Conservation (phyloP, 23 tunicate species). For the Halocynthia aurantium region DNA sequence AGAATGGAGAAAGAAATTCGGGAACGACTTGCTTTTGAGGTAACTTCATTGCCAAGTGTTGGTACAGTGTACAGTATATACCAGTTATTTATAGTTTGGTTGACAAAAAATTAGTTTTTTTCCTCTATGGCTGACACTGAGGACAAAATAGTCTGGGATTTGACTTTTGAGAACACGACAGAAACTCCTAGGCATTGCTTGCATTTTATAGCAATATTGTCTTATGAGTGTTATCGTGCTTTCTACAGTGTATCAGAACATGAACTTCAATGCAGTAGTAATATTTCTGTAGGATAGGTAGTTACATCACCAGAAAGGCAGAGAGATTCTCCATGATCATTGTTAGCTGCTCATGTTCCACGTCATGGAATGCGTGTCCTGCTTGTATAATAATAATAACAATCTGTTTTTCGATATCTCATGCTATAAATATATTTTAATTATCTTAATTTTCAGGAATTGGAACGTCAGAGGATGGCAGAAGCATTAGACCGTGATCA, state of each 20-base stretch:
- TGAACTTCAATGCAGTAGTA: too few species aligned
- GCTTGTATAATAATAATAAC: not conserved
- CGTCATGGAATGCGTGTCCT: not conserved
- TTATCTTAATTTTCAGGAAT: not conserved
- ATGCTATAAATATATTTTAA: not conserved
- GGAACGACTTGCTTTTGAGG: constrained; percentile 66
- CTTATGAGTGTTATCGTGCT: too few species aligned
- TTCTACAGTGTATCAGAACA: too few species aligned
- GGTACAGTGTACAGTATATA: not conserved
- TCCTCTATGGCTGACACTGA: not conserved
- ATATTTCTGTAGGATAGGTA: too few species aligned
- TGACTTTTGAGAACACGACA: not conserved
- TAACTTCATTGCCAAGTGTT: not conserved
- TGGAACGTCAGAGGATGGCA: constrained; percentile 10
- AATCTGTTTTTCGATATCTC: too few species aligned
- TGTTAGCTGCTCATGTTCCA: too few species aligned
- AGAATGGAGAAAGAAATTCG: constrained; percentile 53
- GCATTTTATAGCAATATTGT: too few species aligned
- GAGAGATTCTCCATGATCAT: too few species aligned
- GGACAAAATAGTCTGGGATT: not conserved
- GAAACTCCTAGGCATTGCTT: too few species aligned
- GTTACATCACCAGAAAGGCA: too few species aligned
- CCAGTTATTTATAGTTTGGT: constrained; percentile 3
- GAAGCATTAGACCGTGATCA: constrained; percentile 56
- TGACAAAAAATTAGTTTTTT: not conserved